Evolutionary conservation across 2,797 vertebrate genomes (phyloP).

Genomic region (Fundulus diaphanus): DNA sequence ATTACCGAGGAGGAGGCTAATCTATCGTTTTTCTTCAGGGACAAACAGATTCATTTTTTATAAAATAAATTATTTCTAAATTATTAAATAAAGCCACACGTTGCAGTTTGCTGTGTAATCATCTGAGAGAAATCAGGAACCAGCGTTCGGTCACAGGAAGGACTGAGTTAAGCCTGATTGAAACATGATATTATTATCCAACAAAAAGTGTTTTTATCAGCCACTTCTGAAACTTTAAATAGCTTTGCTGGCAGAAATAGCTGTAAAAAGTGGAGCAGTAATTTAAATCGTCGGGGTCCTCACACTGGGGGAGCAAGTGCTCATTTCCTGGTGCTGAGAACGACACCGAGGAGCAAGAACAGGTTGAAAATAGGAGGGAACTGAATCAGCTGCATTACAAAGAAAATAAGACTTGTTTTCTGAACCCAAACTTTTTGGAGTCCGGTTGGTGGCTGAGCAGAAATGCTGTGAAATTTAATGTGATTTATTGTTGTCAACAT

Average conservation of each 20-base stretch:
- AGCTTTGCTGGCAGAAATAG: not conserved
- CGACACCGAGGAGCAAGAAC: not conserved
- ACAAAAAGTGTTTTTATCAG: not conserved
- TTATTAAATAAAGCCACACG: not conserved
- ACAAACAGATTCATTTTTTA: not conserved
- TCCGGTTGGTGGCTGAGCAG: not conserved
- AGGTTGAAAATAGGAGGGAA: not conserved
- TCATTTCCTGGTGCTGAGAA: not conserved
- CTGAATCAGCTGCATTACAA: not conserved
- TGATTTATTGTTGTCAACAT: not conserved
- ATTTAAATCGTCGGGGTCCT: not conserved
- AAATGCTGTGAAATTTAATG: not conserved
- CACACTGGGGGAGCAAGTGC: not conserved
- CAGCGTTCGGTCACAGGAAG: not conserved
- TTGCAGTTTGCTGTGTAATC: not conserved
- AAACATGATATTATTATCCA: not conserved
- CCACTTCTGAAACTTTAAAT: not conserved
- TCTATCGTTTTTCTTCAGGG: not conserved
- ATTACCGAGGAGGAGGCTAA: not conserved
- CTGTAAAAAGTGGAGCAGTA: not conserved
- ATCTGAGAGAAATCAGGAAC: slow-evolving; percentile 2
- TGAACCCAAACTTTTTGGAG: too few species aligned
- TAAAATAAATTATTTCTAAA: not conserved
- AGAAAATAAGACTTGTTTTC: not conserved
- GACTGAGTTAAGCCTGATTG: not conserved